Base-by-base conservation (phyloP, 2,113 vertebrate species). In the Eurystomus gularis region DNA sequence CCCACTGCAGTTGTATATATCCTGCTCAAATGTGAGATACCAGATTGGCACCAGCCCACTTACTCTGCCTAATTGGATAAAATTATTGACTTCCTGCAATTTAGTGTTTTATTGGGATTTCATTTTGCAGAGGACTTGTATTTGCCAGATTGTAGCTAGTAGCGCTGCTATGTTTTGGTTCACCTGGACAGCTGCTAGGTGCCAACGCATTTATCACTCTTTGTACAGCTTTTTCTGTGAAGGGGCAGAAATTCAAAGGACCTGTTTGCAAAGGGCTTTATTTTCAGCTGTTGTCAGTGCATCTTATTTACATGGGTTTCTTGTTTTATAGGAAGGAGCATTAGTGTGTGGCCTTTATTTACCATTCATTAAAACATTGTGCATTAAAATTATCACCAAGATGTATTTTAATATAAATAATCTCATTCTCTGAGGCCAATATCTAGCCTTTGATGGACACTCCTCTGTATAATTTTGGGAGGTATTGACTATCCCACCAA, bases 61-160 rank as follows among this genome's bases (percentile, higher is more conserved):
- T 88, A 82, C 40, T 39, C 86, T 87, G 77, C 37, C 35, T 93
- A 94, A 97, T 71, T 94, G 69, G 81, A 91, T 73, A 68, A 82
- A 94, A 97, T 86, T 66, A 94, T 84, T 90, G 79, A 90, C 73
- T 97, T 92, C 92, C 79, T 82, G 66, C 39, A 82, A 73, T 72
- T 72, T 44, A 58, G 64, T 61, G 72, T 13, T 95, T 78, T 80
- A 70, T 71, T 54, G 58, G 35, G 62, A 78, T 81, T 86, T 88
- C 52, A 28, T 24, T 91, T 80, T 77, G 86, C 65, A 90, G 83
- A 52, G 26, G 55, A 80, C 77, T 83, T 92, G 82, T 66, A 66
- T 64, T 79, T 92, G 88, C 72, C 77, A 85, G 54, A 21, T 17
- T 86, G 80, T 31, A 83, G 81, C 40, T 72, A 60, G 66, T 4